Conservation (phyloP, 2,888 invertebrate genomes). For the Drosophila affinis region DNA sequence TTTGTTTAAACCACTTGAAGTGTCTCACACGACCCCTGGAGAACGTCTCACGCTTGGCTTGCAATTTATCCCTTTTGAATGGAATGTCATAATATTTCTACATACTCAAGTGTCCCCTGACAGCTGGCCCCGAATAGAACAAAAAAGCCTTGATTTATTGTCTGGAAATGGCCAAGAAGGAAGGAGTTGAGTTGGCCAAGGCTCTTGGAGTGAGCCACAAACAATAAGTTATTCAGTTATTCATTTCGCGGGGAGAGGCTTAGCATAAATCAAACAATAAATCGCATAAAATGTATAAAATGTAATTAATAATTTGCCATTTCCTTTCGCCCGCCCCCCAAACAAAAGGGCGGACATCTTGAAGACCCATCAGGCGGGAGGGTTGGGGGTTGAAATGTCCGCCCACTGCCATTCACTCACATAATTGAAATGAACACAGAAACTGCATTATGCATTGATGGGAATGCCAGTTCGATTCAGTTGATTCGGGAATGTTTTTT, state of each 20-base stretch:
- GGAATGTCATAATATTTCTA: conserved; percentile 40
- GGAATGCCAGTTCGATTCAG: neutral
- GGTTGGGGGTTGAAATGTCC: neutral
- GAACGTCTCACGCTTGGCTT: conserved; percentile 26
- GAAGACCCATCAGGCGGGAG: neutral
- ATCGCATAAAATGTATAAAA: conserved; percentile 54
- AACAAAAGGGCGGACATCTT: conserved; percentile 1
- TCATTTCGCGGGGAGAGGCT: conserved; percentile 9
- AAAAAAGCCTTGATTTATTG: conserved; percentile 45
- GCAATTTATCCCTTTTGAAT: conserved; percentile 40
- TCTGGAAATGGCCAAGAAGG: conserved; percentile 21
- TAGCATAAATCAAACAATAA: conserved; percentile 60
- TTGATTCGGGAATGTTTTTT: conserved; percentile 14
- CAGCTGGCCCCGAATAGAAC: conserved; percentile 39
- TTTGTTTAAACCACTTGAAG: conserved; percentile 30
- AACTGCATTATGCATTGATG: conserved; percentile 33
- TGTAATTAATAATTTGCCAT: conserved; percentile 67
- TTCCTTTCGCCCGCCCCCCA: conserved; percentile 4
- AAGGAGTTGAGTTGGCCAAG: conserved; percentile 23
- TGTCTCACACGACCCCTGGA: conserved; percentile 19
- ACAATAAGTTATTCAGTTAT: conserved; percentile 45
- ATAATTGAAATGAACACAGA: conserved; percentile 40
- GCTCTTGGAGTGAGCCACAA: neutral
- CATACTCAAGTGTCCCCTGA: conserved; percentile 40
- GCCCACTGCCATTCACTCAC: neutral